These are phyloP conservation scores for Prunella strophiata DNA, from an alignment of 2,797 vertebrate species.

Conservation along the genomic window DNA sequence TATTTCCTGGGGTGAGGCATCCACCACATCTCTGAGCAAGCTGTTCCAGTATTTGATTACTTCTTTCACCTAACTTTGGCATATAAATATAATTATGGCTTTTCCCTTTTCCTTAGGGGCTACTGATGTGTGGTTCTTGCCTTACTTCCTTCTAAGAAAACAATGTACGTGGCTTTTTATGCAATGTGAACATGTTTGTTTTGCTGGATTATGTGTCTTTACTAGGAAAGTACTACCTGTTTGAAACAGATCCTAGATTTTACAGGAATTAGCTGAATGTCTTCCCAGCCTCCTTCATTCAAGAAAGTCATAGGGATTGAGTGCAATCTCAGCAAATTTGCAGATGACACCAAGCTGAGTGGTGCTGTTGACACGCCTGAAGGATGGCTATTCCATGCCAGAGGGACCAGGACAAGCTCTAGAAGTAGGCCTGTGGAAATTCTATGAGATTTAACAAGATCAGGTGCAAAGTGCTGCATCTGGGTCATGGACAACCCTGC, in stretches of 20 bases:
- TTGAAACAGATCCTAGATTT: neutral
- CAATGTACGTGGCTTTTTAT: neutral
- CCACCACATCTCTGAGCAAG: neutral
- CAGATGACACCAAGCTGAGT: neutral
- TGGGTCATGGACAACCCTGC: fast-evolving
- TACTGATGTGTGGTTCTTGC: neutral
- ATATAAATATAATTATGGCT: neutral
- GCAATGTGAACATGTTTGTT: fast-evolving
- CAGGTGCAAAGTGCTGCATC: neutral
- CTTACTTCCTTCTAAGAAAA: neutral
- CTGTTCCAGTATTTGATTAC: neutral
- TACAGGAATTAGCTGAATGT: neutral
- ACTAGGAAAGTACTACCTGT: neutral
- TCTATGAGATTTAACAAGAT: neutral
- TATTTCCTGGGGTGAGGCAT: neutral
- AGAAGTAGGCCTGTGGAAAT: neutral
- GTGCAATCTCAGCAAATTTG: neutral
- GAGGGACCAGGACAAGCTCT: neutral
- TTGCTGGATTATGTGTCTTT: neutral
- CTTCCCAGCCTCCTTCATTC: neutral
- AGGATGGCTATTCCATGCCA: neutral
- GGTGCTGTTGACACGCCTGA: neutral
- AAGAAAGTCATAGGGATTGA: neutral
- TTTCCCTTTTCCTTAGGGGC: neutral
- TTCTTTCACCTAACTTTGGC: neutral